These are phyloP conservation scores for Drosophila ficusphila DNA, from an alignment of 1,140 invertebrate species.

Conservation along the genomic window DNA sequence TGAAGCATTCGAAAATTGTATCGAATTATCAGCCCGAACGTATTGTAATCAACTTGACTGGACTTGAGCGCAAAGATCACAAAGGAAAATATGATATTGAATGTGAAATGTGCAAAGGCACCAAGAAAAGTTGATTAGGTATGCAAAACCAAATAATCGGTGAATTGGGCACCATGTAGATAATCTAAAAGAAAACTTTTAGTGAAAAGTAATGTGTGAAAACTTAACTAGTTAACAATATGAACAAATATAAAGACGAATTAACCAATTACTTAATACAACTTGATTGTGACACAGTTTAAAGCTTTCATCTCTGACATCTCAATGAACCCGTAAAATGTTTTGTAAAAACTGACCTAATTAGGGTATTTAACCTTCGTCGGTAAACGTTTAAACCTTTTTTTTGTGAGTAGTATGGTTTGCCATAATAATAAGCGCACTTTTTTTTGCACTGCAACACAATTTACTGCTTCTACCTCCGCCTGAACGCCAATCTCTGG, in stretches of 20 bases:
- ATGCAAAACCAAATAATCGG: not conserved
- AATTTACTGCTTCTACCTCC: conserved; percentile 3
- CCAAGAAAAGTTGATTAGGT: not conserved
- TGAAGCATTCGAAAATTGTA: conserved; percentile 60
- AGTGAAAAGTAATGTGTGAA: no score
- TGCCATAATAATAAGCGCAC: conserved; percentile 18
- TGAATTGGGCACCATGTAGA: not conserved
- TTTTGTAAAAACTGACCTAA: conserved; percentile 11
- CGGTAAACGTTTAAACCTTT: conserved; percentile 4
- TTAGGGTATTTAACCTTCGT: conserved; percentile 28
- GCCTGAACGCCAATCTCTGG: conserved; percentile 2
- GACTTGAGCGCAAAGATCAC: conserved; percentile 15
- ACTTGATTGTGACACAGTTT: not conserved
- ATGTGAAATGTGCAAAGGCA: conserved; percentile 13
- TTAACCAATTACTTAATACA: not conserved
- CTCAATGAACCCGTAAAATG: conserved; percentile 5
- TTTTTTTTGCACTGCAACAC: conserved; percentile 33
- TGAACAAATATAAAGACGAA: not conserved
- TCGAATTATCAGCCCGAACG: conserved; percentile 39
- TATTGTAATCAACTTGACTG: conserved; percentile 37
- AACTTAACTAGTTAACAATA: not conserved
- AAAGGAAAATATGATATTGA: conserved; percentile 11
- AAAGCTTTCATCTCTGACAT: conserved; percentile 3
- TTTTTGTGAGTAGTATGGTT: not conserved
- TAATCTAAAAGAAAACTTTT: no score